These are phyloP conservation scores for Jordanella pulchra DNA, from an alignment of 2,797 vertebrate species.

Conservation along the genomic window DNA sequence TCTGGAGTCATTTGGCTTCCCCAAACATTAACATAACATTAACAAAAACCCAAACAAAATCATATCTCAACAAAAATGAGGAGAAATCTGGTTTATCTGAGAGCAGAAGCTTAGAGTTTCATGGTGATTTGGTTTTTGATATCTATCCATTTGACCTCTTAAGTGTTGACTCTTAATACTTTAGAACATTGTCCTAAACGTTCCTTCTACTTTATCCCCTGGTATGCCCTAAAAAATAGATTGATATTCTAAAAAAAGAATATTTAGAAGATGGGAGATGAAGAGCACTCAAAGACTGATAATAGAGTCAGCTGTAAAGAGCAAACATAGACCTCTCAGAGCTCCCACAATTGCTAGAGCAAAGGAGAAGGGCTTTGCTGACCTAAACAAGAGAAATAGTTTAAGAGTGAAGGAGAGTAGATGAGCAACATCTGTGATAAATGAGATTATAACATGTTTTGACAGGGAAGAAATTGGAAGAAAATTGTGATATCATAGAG, in stretches of 20 bases:
- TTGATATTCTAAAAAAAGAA: conserved; percentile 67
- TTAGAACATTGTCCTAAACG: conserved; percentile 17
- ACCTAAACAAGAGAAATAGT: conserved; percentile 31
- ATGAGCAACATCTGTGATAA: conserved; percentile 66
- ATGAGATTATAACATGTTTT: conserved; percentile 81
- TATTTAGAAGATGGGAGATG: conserved; percentile 65
- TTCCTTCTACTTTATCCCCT: conserved; percentile 46
- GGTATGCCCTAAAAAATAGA: conserved; percentile 62
- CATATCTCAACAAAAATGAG: too few species aligned
- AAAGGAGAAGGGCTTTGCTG: conserved; percentile 29
- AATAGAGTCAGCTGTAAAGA: conserved; percentile 39
- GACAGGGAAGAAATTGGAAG: conserved; percentile 53
- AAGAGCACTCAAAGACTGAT: conserved; percentile 24
- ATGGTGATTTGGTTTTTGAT: neutral
- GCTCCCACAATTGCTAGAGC: conserved; percentile 32
- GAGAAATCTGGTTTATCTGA: neutral
- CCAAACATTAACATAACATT: too few species aligned
- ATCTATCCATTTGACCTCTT: neutral
- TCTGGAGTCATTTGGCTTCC: too few species aligned
- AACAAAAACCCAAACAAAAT: too few species aligned
- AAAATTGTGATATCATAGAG: conserved; percentile 42
- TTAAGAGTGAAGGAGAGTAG: conserved; percentile 21
- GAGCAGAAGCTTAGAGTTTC: neutral
- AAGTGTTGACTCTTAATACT: neutral
- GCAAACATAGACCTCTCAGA: neutral